Evolutionary conservation across 2,888 invertebrate genomes (phyloP), one percentile per base, ranked within the genome.

Genomic region (Patella ulyssiponensis): DNA sequence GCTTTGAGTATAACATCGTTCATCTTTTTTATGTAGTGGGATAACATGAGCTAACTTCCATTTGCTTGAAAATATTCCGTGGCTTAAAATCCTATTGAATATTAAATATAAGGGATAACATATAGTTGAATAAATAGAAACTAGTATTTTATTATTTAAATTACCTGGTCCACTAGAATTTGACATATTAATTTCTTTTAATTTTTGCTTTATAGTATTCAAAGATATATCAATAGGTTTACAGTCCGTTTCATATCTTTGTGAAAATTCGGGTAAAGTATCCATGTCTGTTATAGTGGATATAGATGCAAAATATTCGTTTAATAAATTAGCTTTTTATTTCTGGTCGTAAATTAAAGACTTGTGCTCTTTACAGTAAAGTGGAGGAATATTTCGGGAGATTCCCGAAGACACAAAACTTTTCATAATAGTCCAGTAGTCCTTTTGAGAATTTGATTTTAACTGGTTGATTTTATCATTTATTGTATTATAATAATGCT

Each of bases 11-110:
- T 53, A 70, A 56, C 69, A 74, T 56, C 64, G 73, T 54, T 81
- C 76, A 3, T 82, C 83, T 71, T 83, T 81, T 70, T 81, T 84
- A 78, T n/a, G n/a, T n/a, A n/a, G n/a, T n/a, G n/a, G n/a, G n/a
- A n/a, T n/a, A n/a, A n/a, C n/a, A n/a, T n/a, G n/a, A n/a, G n/a
- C n/a, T n/a, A n/a, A n/a, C n/a, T n/a, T n/a, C n/a, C n/a, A n/a
- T 27, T 77, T 81, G 44, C 27, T 20, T 77, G 82, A 79, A 14
- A 83, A 54, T 69, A 73, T 58, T 12, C 77, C 75, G 27, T 74
- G 44, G 44, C 44, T 7, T 44, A 44, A 7, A 44, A 44, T 44
- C 3, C 44, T 44, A 44, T 44, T 73, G 17, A 44, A 44, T 44
- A 9, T 44, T 44, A 44, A 44, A 44, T 44, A 44, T 44, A 9